Conservation (phyloP, 1,140 invertebrate genomes). For the Drosophila carrolli region DNA sequence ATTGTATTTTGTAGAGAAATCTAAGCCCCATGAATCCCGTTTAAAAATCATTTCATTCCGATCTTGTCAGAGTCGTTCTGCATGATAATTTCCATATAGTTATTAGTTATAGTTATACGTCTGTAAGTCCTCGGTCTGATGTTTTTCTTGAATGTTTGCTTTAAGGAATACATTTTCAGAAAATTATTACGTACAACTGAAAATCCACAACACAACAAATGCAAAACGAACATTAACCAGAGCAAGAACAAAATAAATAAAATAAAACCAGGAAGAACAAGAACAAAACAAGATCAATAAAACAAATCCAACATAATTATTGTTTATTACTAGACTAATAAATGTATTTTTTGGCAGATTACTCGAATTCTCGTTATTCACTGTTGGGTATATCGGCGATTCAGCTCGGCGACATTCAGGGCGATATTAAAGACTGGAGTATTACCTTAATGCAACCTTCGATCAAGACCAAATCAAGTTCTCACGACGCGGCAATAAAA, state of each 20-base stretch:
- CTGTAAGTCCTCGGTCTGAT: slow-evolving; percentile 12
- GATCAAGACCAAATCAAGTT: slow-evolving; percentile 8
- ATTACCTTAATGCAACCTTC: not conserved
- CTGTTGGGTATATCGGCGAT: not conserved
- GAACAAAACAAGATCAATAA: slow-evolving; percentile 40
- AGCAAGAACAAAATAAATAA: slow-evolving; percentile 41
- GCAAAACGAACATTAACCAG: slow-evolving; percentile 19
- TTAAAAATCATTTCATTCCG: slow-evolving; percentile 2
- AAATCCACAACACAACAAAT: slow-evolving; percentile 9
- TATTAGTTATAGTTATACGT: slow-evolving; percentile 9
- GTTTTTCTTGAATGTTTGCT: not conserved
- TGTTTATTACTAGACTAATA: slow-evolving; percentile 79
- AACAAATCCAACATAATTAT: slow-evolving; percentile 73
- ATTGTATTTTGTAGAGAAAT: slow-evolving; percentile 10
- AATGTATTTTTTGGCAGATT: slow-evolving; percentile 76
- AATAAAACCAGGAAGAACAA: slow-evolving; percentile 9
- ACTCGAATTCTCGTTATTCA: slow-evolving; percentile 9
- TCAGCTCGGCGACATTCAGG: not conserved
- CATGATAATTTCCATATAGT: slow-evolving; percentile 6
- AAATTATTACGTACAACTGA: not conserved
- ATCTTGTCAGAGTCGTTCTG: not conserved
- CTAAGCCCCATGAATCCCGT: not conserved
- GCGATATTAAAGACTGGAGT: not conserved
- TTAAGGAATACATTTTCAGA: slow-evolving; percentile 32
- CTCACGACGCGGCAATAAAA: slow-evolving; percentile 6